Evolutionary conservation across 2,113 vertebrate species (phyloP).

Genomic region (Poicephalus meyeri): DNA sequence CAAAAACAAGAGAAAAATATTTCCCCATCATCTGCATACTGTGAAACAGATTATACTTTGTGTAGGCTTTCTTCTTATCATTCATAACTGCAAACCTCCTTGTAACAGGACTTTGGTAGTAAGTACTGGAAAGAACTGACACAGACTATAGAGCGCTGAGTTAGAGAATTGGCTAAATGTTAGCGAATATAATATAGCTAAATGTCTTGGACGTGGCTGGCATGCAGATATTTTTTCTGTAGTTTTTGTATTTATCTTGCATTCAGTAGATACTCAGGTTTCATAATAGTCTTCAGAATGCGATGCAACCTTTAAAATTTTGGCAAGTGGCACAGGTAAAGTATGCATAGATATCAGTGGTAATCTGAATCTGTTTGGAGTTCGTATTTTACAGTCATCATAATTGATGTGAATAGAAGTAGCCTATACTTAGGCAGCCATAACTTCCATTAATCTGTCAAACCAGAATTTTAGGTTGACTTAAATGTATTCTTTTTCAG

Average conservation of each 20-base stretch:
- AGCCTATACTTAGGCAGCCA: neutral
- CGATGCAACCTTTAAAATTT: neutral
- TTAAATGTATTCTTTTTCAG: neutral
- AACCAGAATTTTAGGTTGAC: neutral
- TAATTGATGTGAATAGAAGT: neutral
- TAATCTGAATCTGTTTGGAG: neutral
- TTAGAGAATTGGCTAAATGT: neutral
- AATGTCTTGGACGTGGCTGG: neutral
- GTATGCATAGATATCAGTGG: neutral
- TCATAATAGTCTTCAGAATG: neutral
- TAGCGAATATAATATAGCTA: neutral
- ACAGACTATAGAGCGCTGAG: neutral
- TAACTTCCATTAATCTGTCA: slow-evolving; percentile 25
- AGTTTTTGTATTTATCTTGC: neutral
- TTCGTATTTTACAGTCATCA: neutral
- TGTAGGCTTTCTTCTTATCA: neutral
- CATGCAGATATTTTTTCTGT: neutral
- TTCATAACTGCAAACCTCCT: neutral
- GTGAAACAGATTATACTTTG: neutral
- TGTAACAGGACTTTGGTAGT: neutral
- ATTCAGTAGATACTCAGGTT: neutral
- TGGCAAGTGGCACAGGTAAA: neutral
- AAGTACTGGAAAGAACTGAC: neutral
- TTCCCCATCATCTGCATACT: neutral
- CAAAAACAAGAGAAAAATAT: neutral